These are phyloP conservation scores for Champsocephalus esox DNA, from an alignment of 2,797 vertebrate genomes.

Conservation along the genomic window DNA sequence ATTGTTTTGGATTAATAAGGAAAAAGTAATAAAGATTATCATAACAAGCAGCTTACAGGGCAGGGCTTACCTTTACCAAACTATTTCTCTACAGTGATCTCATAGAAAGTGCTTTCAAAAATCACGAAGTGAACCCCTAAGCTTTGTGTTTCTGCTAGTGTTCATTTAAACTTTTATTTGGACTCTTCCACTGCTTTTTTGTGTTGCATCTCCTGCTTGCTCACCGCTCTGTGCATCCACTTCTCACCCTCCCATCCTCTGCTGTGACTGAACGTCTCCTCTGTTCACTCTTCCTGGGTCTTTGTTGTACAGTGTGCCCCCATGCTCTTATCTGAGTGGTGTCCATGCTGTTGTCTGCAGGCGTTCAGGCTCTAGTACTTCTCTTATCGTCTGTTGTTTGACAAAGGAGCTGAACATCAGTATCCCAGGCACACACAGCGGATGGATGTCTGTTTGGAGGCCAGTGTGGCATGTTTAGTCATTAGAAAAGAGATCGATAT, in stretches of 20 bases:
- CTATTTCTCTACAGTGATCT: background rate
- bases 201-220: conserved; percentile 15
- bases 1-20: background rate
- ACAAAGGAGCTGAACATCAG: conserved; percentile 32
- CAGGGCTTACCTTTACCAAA: background rate
- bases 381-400: conserved; percentile 26
- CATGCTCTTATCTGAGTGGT: background rate
- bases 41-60: too few relatives aligned
- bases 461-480: conserved; percentile 63
- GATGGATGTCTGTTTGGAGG: conserved; percentile 46
- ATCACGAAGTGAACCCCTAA: conserved; percentile 49
- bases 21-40: background rate
- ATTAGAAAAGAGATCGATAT: conserved; percentile 71
- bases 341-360: conserved; percentile 37
- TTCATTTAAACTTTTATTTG: conserved; percentile 30
- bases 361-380: conserved; percentile 10
- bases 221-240: conserved; percentile 25
- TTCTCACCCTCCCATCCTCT: conserved; percentile 2
- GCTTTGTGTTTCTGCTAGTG: conserved; percentile 33
- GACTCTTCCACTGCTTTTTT: conserved; percentile 11
- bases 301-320: conserved; percentile 26
- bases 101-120: background rate
- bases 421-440: conserved; percentile 11
- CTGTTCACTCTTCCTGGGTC: conserved; percentile 20
- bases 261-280: conserved; percentile 16